A percentile compares a stretch with the other conserved stretches of the same genome.
These are phyloP conservation scores for Heliconius congener DNA, from an alignment of 1,140 invertebrate species.

Conservation along the genomic window DNA sequence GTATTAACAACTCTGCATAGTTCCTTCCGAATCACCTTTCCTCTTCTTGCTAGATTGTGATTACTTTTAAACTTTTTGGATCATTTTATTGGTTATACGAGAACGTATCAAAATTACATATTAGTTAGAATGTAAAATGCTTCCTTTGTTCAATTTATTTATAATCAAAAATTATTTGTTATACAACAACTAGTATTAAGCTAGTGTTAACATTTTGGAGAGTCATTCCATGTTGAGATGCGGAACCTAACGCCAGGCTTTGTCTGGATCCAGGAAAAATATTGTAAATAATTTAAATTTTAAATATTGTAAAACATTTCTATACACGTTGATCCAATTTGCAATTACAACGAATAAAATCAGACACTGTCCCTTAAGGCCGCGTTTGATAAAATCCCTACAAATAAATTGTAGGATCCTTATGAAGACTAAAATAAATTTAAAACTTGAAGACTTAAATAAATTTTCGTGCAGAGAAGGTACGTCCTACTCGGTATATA, in stretches of 20 bases:
- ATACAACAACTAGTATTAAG: not conserved
- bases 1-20: constrained; percentile 22
- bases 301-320: no score
- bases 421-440: no score
- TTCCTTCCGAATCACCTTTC: constrained; percentile 30
- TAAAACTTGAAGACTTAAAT: no score
- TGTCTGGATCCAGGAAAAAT: no score
- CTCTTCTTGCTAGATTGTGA: constrained; percentile 16
- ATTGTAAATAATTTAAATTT: no score
- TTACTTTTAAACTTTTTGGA: constrained; percentile 33
- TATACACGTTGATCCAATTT: no score
- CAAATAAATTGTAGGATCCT: no score
- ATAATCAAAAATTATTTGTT: not conserved
- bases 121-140: not conserved
- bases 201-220: not conserved
- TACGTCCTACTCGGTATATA: no score
- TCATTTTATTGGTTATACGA: constrained; percentile 25
- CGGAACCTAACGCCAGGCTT: not conserved
- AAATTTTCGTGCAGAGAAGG: no score
- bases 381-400: no score
- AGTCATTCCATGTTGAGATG: not conserved
- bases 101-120: constrained; percentile 9
- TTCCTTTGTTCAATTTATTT: constrained; percentile 8
- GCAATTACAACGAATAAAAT: no score
- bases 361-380: no score